Evolutionary conservation across 2,888 invertebrate genomes (phyloP).

Genomic region (Epistrophella euchroma): DNA sequence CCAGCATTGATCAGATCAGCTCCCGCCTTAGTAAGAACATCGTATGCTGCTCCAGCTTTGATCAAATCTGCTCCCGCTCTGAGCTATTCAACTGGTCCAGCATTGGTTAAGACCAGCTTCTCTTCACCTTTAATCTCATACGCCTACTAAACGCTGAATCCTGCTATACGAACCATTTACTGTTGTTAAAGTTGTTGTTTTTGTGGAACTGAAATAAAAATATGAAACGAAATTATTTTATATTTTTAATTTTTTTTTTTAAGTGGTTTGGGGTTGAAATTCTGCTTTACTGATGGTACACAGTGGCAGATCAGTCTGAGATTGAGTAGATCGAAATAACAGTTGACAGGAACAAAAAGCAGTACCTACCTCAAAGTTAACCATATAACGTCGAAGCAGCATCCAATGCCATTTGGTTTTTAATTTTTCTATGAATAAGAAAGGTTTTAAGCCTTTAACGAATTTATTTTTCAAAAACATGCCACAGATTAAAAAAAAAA

Average conservation of each 20-base stretch:
- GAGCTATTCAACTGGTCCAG: slow-evolving; percentile 77
- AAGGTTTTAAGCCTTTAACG: too few species aligned
- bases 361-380: too few species aligned
- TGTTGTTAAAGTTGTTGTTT: slow-evolving; percentile 20
- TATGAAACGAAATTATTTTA: not conserved
- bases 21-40: not conserved
- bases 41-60: slow-evolving; percentile 37
- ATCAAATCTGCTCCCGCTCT: slow-evolving; percentile 25
- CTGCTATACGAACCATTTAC: not conserved
- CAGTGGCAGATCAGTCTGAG: too few species aligned
- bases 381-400: too few species aligned
- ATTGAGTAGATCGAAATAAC: too few species aligned
- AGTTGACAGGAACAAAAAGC: too few species aligned
- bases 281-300: too few species aligned
- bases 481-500: too few species aligned
- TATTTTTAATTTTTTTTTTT: not conserved
- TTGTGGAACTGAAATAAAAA: slow-evolving; percentile 17
- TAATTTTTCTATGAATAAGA: too few species aligned
- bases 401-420: too few species aligned
- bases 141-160: slow-evolving; percentile 78
- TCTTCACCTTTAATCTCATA: slow-evolving; percentile 82
- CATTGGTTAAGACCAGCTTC: slow-evolving; percentile 81
- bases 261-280: too few species aligned
- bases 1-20: slow-evolving; percentile 54
- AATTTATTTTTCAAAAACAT: too few species aligned